A percentile compares a stretch with the other conserved stretches of the same genome.
phyloP scores from a whole-genome alignment of 1,140 invertebrate species.

The Drosophila pectinifera region DNA sequence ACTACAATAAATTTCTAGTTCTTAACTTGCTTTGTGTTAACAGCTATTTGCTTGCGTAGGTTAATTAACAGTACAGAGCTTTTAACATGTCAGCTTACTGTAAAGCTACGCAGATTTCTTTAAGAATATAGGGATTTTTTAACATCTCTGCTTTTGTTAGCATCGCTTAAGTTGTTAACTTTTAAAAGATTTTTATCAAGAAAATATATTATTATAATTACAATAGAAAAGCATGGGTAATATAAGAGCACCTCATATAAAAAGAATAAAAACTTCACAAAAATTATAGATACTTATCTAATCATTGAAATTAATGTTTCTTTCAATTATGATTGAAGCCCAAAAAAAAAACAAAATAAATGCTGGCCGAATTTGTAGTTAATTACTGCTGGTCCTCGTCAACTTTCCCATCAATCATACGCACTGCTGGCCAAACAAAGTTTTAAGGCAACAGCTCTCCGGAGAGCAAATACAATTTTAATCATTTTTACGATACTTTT shows the following conservation, averaged over 20 bases:
- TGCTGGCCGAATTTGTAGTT: not conserved
- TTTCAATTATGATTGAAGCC: no score
- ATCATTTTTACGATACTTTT: conserved; percentile 19
- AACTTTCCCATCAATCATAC: conserved; percentile 24
- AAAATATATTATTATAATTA: no score
- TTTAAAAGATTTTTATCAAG: not conserved
- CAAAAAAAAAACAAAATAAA: not conserved
- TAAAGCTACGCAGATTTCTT: not conserved
- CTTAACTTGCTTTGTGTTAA: not conserved
- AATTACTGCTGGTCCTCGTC: not conserved
- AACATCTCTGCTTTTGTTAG: not conserved
- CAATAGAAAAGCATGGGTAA: no score
- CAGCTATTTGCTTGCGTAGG: not conserved
- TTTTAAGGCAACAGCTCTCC: not conserved
- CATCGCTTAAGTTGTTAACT: not conserved
- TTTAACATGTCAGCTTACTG: not conserved
- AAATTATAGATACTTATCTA: not conserved
- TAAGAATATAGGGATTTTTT: conserved; percentile 52
- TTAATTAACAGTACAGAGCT: not conserved
- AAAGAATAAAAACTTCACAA: not conserved
- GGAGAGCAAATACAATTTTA: not conserved
- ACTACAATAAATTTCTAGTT: not conserved
- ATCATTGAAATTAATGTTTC: not conserved
- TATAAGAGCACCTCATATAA: no score
- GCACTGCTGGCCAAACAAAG: conserved; percentile 4